Evolutionary conservation across 2,888 invertebrate genomes (phyloP).

Genomic region (Tenodera sinensis): DNA sequence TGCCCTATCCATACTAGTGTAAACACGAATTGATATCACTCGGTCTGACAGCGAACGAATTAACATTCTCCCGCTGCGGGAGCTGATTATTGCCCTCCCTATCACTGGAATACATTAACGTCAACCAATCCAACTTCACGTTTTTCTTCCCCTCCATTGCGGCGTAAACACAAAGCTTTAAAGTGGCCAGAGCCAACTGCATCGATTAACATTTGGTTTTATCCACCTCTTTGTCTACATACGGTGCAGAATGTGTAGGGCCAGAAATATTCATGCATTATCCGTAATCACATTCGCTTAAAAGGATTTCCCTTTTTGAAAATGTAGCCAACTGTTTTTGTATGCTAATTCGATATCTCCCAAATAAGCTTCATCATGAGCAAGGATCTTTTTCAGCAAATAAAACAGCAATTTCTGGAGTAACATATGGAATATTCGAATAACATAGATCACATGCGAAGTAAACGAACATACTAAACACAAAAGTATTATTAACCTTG

Average conservation of each 20-base stretch:
- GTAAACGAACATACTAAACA: too few species aligned
- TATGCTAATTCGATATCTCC: neutral
- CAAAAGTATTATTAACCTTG: too few species aligned
- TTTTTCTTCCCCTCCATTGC: neutral
- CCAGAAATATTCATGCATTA: neutral
- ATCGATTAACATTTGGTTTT: neutral
- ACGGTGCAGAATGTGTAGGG: neutral
- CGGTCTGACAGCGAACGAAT: neutral
- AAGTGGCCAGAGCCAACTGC: neutral
- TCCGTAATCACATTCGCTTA: neutral
- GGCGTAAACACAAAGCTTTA: neutral
- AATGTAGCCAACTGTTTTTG: neutral
- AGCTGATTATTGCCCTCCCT: neutral
- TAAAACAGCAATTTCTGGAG: neutral
- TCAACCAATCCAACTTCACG: neutral
- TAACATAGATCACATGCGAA: too few species aligned
- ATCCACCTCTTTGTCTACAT: neutral
- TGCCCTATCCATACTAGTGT: neutral
- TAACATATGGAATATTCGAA: neutral
- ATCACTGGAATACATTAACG: neutral
- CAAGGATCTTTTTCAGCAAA: neutral
- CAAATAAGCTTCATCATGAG: neutral
- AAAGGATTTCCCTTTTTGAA: neutral
- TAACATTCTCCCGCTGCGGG: neutral
- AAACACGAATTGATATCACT: neutral